A percentile compares a stretch with the other conserved stretches of the same genome.
Evolutionary conservation across 2,888 invertebrate genomes (phyloP).

Genomic region (Cheilosia pagana): DNA sequence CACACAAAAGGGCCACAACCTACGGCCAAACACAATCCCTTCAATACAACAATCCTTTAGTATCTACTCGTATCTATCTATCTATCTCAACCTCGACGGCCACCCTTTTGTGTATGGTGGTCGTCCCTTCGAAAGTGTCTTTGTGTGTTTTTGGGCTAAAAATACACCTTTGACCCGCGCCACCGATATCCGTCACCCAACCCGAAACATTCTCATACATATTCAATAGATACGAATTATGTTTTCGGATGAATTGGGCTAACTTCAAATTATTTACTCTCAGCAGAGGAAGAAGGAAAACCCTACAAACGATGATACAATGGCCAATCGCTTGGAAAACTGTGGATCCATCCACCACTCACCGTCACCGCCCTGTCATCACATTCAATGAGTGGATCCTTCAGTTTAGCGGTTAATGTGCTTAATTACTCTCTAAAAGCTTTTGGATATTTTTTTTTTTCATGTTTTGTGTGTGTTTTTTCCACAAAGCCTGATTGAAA

Average conservation of each 20-base stretch:
- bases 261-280: constrained; percentile 40
- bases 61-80: too few species aligned
- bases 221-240: constrained; percentile 52
- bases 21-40: background rate
- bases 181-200: background rate
- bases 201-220: constrained; percentile 15
- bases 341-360: constrained; percentile 18
- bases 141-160: constrained; percentile 13
- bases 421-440: constrained; percentile 54
- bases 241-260: constrained; percentile 60
- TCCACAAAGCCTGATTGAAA: constrained; percentile 42
- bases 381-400: constrained; percentile 53
- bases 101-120: too few species aligned
- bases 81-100: background rate
- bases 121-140: background rate
- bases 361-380: constrained; percentile 30
- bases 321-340: constrained; percentile 67
- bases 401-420: constrained; percentile 46
- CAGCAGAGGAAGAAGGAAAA: background rate
- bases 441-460: constrained; percentile 35
- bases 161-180: constrained; percentile 3
- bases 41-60: constrained; percentile 5
- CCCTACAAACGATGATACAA: constrained; percentile 16
- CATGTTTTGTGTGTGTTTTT: background rate
- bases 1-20: constrained; percentile 14